Percentiles rank a stretch among this genome's conserved stretches.
phyloP scores from a whole-genome alignment of 2,113 vertebrate genomes.

The Nipponia nippon region DNA sequence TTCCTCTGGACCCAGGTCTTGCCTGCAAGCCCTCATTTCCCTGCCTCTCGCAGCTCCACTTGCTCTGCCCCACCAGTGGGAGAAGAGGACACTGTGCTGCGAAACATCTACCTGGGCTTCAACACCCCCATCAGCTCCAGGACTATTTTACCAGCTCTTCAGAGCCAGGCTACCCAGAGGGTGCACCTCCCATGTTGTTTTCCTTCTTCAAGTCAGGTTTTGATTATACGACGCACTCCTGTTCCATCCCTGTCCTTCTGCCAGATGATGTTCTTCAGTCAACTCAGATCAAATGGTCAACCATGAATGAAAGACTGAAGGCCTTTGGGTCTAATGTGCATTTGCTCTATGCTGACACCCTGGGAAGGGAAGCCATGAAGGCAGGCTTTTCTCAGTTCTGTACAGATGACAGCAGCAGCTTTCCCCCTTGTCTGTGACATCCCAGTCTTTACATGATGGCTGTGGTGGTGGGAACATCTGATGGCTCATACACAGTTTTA shows the following conservation, averaged over 20 bases:
- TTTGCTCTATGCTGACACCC: background rate
- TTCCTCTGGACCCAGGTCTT: background rate
- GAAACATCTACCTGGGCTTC: background rate
- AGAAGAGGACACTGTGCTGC: background rate
- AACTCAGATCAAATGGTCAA: background rate
- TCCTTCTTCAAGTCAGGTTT: background rate
- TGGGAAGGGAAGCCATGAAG: background rate
- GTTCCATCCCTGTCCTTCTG: background rate
- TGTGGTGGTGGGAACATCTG: background rate
- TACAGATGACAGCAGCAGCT: background rate
- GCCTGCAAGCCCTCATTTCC: background rate
- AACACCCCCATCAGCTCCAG: background rate
- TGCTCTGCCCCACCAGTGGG: background rate
- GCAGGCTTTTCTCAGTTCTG: background rate
- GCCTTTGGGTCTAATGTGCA: background rate
- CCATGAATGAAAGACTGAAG: background rate
- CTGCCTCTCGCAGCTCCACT: background rate
- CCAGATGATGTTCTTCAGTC: background rate
- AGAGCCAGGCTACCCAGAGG: background rate
- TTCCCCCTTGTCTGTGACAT: background rate
- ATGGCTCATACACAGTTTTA: background rate
- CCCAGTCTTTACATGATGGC: background rate
- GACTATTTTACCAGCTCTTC: background rate
- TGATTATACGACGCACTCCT: background rate
- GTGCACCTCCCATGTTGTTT: background rate